A percentile compares a stretch with the other conserved stretches of the same genome.
These are phyloP conservation scores for Drosophila ironensis DNA, from an alignment of 1,140 invertebrate species.

Conservation along the genomic window DNA sequence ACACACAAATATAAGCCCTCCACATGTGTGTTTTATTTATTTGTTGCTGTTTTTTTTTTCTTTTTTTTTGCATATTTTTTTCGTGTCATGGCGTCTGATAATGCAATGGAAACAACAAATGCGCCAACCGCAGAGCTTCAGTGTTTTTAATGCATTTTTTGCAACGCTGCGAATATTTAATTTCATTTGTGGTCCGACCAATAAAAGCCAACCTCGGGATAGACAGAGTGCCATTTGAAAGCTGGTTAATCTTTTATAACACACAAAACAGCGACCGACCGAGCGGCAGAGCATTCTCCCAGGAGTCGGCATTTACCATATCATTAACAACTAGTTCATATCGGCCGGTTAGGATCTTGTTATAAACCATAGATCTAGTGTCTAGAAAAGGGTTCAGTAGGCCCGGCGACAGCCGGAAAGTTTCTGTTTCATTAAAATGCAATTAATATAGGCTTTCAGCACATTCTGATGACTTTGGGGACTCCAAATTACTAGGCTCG, in stretches of 20 bases:
- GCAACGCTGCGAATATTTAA: slow-evolving; percentile 57
- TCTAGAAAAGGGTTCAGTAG: slow-evolving; percentile 31
- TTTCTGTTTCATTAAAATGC: slow-evolving; percentile 72
- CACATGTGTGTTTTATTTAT: slow-evolving; percentile 63
- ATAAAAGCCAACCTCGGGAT: slow-evolving; percentile 24
- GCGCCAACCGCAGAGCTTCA: slow-evolving; percentile 61
- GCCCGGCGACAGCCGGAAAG: neutral
- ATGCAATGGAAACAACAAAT: slow-evolving; percentile 65
- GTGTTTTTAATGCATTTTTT: slow-evolving; percentile 39
- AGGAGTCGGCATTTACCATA: slow-evolving; percentile 35
- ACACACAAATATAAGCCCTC: slow-evolving; percentile 42
- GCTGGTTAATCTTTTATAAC: slow-evolving; percentile 28
- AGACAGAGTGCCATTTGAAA: slow-evolving; percentile 24
- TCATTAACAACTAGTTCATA: slow-evolving; percentile 37
- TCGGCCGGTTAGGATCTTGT: slow-evolving; percentile 31
- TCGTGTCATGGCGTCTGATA: slow-evolving; percentile 62
- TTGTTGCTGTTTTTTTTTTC: slow-evolving; percentile 39
- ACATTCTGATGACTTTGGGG: slow-evolving; percentile 51
- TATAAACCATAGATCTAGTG: slow-evolving; percentile 23
- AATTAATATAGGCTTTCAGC: slow-evolving; percentile 78
- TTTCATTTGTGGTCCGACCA: slow-evolving; percentile 67
- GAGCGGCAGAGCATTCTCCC: neutral
- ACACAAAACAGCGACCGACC: too few relatives aligned
- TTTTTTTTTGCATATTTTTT: slow-evolving; percentile 32
- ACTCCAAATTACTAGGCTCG: slow-evolving; percentile 45